phyloP scores from a whole-genome alignment of 2,888 invertebrate species.

The Cataglyphis altisquamis region DNA sequence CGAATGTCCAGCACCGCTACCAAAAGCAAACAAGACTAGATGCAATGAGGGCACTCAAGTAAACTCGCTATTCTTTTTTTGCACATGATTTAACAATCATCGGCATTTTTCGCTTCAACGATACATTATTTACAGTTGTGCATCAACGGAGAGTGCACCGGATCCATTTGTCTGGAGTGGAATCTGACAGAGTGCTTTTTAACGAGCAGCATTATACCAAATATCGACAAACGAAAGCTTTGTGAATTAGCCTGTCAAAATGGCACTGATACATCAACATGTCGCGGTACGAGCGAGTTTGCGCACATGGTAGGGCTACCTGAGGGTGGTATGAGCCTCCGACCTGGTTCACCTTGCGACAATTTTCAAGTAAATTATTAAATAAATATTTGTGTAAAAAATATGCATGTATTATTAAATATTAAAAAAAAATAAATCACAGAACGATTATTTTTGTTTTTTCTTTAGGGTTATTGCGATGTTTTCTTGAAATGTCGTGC shows the following conservation, averaged over 20 bases:
- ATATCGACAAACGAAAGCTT: constrained; percentile 93
- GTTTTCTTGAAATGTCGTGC: constrained; percentile 99
- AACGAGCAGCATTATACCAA: constrained; percentile 92
- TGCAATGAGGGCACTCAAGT: constrained; percentile 96
- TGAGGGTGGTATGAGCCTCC: constrained; percentile 93
- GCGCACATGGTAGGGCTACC: constrained; percentile 91
- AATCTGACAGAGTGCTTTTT: constrained; percentile 98
- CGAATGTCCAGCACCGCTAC: constrained; percentile 94
- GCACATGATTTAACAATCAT: constrained; percentile 9
- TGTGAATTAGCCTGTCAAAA: constrained; percentile 99
- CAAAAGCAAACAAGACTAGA: constrained; percentile 95
- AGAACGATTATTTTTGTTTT: not conserved
- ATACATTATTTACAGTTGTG: constrained; percentile 89
- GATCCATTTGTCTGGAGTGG: constrained; percentile 98
- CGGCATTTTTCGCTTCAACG: not conserved
- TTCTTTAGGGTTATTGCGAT: constrained; percentile 97
- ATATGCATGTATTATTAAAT: not conserved
- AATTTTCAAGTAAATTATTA: constrained; percentile 93
- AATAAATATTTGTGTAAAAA: not conserved
- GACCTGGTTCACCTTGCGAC: constrained; percentile 99
- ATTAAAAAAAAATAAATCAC: not conserved
- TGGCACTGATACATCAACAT: constrained; percentile 91
- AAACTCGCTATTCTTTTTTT: constrained; percentile 62
- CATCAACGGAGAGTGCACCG: constrained; percentile 96
- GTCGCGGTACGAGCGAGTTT: constrained; percentile 96